These are phyloP conservation scores for Peucedramus taeniatus DNA, from an alignment of 2,113 vertebrate genomes.

Conservation along the genomic window DNA sequence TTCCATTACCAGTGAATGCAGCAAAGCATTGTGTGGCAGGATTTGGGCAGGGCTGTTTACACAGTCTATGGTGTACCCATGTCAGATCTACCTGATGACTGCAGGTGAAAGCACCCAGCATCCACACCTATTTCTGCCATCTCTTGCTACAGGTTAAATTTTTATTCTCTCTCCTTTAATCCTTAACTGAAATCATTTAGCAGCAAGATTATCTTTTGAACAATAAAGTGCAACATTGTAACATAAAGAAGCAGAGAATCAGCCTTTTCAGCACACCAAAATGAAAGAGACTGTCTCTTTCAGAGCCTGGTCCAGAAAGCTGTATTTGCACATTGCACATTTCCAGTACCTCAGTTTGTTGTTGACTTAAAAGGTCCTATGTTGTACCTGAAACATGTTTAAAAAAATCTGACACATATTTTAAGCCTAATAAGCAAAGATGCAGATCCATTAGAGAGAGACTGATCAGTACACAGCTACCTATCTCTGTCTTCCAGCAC, in stretches of 20 bases:
- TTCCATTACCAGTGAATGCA: neutral
- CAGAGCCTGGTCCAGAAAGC: neutral
- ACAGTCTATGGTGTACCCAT: neutral
- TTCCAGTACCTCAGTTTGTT: neutral
- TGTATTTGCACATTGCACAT: neutral
- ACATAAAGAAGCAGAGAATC: neutral
- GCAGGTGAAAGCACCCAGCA: neutral
- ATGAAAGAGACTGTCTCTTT: neutral
- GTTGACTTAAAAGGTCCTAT: neutral
- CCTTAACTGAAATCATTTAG: neutral
- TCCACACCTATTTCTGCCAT: neutral
- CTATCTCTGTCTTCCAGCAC: neutral
- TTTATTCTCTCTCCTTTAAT: neutral
- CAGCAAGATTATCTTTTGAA: neutral
- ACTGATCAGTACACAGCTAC: neutral
- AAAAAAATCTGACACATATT: neutral
- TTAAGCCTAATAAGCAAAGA: neutral
- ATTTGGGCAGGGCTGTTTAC: neutral
- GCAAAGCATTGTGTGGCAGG: neutral
- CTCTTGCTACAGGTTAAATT: neutral
- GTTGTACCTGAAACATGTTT: neutral
- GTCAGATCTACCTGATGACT: neutral
- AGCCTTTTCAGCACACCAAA: neutral
- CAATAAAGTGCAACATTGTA: neutral
- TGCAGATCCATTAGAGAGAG: neutral